Base-by-base conservation (phyloP, 1,140 invertebrate genomes). In the Orchestia grillus region DNA sequence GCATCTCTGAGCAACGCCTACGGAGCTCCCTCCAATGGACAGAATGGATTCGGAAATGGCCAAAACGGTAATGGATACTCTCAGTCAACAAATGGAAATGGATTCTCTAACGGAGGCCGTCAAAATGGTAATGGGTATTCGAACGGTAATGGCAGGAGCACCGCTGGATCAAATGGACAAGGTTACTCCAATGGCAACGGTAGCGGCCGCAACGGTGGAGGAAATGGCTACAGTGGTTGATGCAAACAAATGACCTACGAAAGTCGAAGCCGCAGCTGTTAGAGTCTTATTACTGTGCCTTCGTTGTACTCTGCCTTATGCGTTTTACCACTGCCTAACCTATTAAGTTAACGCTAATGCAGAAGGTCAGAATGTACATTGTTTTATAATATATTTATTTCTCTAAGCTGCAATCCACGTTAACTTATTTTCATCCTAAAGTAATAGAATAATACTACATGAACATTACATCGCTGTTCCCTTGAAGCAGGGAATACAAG, bases 21-120 rank as follows among this genome's bases (percentile, higher is more conserved):
- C 44, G 95, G 47, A 57, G 87, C 57, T 53, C 95, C 95, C 36
- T 43, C 43, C 8, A 95, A 95, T 44, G 95, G 95, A 43, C 88
- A 91, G 42, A 95, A 95, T 45, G 95, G 95, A 43, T 95, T 95
- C 62, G 44, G 45, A 40, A 95, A 62, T n/a, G 95, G 95, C 4
- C 47, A 77, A 95, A 62, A 23, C 57, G 87, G 95, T 11, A 95
- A 95, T 88, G 95, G 95, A 44, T 95, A 95, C 44, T 42, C 57
- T 15, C 41, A 88, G 36, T 45, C 43, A 44, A 11, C 40, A 94
- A 94, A 45, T 47, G 95, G 95, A 42, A 95, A 95, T 88, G 95
- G 95, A 95, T 45, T 45, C 44, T 44, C 43, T 95, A 95, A 95
- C 40, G 95, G 95, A 53, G 95, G 42, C n/a, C 45, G 57, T 40